Percentiles rank a stretch among this genome's conserved stretches.
Conservation (phyloP, 2,113 vertebrate species). For the Odobenus rosmarus region DNA sequence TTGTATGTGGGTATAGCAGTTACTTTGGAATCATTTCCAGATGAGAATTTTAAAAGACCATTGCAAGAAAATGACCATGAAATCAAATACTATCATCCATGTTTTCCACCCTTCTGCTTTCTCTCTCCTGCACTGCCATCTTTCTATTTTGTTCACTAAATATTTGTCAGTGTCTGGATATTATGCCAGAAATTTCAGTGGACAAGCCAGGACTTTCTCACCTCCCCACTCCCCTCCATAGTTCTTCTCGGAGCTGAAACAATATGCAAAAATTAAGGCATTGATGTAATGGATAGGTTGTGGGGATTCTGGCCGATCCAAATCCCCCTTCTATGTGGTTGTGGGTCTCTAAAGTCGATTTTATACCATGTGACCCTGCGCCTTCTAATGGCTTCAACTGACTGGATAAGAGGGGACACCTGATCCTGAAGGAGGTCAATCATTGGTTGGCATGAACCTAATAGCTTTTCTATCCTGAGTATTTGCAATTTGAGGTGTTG, state of each 20-base stretch:
- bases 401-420: neutral
- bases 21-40: conserved; percentile 10
- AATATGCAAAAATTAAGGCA: neutral
- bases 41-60: neutral
- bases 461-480: neutral
- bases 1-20: neutral
- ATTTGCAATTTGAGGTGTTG: neutral
- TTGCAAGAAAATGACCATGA: neutral
- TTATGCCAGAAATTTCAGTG: neutral
- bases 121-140: neutral
- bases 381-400: neutral
- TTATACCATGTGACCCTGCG: neutral
- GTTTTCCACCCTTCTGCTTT: neutral
- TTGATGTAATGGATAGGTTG: neutral
- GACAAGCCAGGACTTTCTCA: neutral
- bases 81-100: neutral
- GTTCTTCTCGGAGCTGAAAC: neutral
- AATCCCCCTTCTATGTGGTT: neutral
- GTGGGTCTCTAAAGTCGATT: neutral
- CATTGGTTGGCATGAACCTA: neutral
- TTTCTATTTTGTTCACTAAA: neutral
- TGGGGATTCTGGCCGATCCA: neutral
- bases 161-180: neutral
- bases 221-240: neutral
- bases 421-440: neutral